A percentile compares a stretch with the other conserved stretches of the same genome.
These are phyloP conservation scores for Vicugna pacos DNA, from an alignment of 2,113 vertebrate genomes.

Conservation along the genomic window DNA sequence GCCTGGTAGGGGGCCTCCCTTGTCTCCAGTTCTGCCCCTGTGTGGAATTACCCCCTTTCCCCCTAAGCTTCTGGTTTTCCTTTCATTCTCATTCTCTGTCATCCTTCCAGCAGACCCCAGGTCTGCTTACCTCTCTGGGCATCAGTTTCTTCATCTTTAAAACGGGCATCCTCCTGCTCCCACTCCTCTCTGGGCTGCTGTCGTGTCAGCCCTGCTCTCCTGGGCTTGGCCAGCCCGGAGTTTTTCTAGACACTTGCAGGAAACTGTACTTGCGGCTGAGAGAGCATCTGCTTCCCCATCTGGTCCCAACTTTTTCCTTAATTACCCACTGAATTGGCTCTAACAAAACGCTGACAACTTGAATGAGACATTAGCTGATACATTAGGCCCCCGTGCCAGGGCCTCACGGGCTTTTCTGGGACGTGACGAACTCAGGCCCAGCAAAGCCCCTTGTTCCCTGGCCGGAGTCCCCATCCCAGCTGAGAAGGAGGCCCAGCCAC, in stretches of 20 bases:
- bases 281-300: constrained; percentile 82
- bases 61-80: not conserved
- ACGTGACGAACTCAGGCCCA: not conserved
- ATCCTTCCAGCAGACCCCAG: not conserved
- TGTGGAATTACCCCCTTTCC: not conserved
- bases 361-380: constrained; percentile 81
- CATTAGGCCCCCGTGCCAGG: constrained; percentile 67
- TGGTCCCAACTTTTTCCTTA: constrained; percentile 82
- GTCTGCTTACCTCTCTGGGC: not conserved
- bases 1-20: not conserved
- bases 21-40: not conserved
- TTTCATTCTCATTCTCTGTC: not conserved
- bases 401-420: constrained; percentile 37
- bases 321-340: constrained; percentile 83
- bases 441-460: not conserved
- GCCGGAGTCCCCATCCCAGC: not conserved
- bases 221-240: not conserved
- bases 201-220: not conserved
- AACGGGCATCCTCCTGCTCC: not conserved
- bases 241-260: not conserved
- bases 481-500: not conserved
- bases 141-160: constrained; percentile 51
- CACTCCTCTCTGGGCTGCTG: not conserved
- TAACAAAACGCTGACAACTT: constrained; percentile 83
- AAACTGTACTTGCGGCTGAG: constrained; percentile 18